Evolutionary conservation across 2,888 invertebrate species (phyloP).

Genomic region (Blomia tropicalis): DNA sequence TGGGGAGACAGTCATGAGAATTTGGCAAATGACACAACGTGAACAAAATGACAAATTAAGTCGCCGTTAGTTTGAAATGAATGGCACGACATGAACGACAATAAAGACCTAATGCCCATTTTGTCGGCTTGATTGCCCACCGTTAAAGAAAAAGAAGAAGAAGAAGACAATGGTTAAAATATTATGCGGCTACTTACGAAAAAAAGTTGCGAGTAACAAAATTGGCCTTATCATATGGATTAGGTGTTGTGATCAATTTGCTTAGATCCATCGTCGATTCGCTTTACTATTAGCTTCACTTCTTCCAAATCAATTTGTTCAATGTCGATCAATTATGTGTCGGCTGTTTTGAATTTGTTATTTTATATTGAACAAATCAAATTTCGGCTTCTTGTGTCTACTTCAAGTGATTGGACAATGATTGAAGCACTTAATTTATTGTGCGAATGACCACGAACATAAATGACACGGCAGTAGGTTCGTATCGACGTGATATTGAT

Average conservation of each 20-base stretch:
- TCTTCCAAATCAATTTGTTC: too few species aligned
- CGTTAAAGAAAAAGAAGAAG: not conserved
- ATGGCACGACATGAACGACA: too few species aligned
- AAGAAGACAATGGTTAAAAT: not conserved
- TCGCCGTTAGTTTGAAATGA: not conserved
- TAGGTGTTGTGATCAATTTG: conserved; percentile 6
- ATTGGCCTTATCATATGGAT: conserved; percentile 22
- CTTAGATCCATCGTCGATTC: conserved; percentile 17
- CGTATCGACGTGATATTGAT: too few species aligned
- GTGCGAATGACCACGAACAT: too few species aligned
- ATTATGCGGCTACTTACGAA: conserved; percentile 14
- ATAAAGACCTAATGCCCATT: too few species aligned
- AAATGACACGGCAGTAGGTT: too few species aligned
- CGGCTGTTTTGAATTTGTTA: not conserved
- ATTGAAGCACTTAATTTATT: too few species aligned
- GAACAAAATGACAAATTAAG: not conserved
- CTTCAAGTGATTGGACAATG: too few species aligned
- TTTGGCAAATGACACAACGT: not conserved
- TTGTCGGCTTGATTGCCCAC: too few species aligned
- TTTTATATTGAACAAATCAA: not conserved
- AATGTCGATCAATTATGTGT: not conserved
- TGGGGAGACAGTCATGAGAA: too few species aligned
- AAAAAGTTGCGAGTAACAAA: conserved; percentile 20
- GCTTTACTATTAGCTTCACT: not conserved
- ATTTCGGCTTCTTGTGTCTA: not conserved